These are phyloP conservation scores for Chloromyia formosa DNA, from an alignment of 2,888 invertebrate genomes.

Conservation along the genomic window DNA sequence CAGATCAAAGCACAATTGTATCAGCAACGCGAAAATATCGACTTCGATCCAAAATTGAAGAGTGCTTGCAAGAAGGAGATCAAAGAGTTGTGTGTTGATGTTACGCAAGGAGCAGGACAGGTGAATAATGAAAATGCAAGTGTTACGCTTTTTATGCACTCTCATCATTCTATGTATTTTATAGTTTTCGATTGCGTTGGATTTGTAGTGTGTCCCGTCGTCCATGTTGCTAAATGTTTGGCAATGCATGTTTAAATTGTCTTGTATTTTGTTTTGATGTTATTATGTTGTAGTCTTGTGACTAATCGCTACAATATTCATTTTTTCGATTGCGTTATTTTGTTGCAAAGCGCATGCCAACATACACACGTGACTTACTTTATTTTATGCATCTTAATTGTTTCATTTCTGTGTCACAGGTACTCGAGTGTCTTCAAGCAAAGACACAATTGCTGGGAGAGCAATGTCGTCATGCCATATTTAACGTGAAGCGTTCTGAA, in stretches of 20 bases:
- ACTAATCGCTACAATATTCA: too few relatives aligned
- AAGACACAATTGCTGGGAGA: slow-evolving; percentile 72
- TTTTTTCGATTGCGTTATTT: too few relatives aligned
- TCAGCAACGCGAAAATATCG: slow-evolving; percentile 89
- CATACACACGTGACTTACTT: too few relatives aligned
- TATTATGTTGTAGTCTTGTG: too few relatives aligned
- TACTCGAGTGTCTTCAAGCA: slow-evolving; percentile 81
- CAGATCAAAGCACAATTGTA: slow-evolving; percentile 91
- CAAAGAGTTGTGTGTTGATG: slow-evolving; percentile 73
- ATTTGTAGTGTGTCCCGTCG: too few relatives aligned
- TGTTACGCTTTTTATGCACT: slow-evolving; percentile 42
- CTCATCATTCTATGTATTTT: slow-evolving; percentile 6
- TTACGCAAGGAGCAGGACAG: slow-evolving; percentile 72
- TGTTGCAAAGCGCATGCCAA: too few relatives aligned
- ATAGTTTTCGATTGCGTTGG: neutral
- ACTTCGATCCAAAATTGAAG: slow-evolving; percentile 84
- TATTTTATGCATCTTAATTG: neutral
- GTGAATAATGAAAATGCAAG: slow-evolving; percentile 65
- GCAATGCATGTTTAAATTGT: too few relatives aligned
- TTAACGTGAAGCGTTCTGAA: slow-evolving; percentile 86
- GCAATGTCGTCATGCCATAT: slow-evolving; percentile 81
- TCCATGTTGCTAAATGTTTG: too few relatives aligned
- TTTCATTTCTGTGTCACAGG: slow-evolving; percentile 65
- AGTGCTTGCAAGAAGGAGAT: slow-evolving; percentile 85
- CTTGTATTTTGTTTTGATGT: too few relatives aligned